Evolutionary conservation across 1,140 invertebrate species (phyloP).

Genomic region (Heliconius eleuchia): DNA sequence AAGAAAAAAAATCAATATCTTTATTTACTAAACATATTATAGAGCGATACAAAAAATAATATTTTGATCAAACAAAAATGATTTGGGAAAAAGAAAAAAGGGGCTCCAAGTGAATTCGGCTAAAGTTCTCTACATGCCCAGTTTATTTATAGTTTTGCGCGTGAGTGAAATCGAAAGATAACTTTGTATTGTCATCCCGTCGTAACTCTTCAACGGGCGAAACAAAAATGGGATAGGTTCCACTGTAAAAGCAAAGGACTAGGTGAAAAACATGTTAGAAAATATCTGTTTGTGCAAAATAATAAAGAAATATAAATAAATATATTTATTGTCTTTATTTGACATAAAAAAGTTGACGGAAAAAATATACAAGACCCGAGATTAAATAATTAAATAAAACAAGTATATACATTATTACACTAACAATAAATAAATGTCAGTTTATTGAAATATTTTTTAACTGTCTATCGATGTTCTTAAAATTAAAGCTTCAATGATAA

Average conservation of each 20-base stretch:
- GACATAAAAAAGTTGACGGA: no score
- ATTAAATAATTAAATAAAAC: no score
- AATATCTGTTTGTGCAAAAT: not conserved
- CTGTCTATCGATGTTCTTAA: no score
- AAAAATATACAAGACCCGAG: no score
- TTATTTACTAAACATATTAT: not conserved
- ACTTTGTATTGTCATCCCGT: slow-evolving; percentile 49
- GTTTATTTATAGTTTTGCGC: slow-evolving; percentile 44
- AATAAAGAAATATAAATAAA: no score
- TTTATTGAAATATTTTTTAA: no score
- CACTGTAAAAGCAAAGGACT: slow-evolving; percentile 27
- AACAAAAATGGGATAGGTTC: slow-evolving; percentile 40
- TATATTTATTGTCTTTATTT: no score
- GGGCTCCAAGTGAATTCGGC: slow-evolving; percentile 22
- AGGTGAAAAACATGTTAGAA: not conserved
- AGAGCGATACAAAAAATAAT: slow-evolving; percentile 15
- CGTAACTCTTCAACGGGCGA: slow-evolving; percentile 42
- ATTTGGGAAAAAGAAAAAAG: slow-evolving; percentile 21
- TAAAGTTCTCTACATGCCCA: slow-evolving; percentile 31
- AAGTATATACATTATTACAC: no score
- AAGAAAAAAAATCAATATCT: not conserved
- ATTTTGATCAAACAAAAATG: slow-evolving; percentile 18
- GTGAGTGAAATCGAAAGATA: slow-evolving; percentile 53
- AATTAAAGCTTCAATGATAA: no score
- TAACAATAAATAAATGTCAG: no score